Conservation (phyloP, 2,113 vertebrate genomes). For the Takifugu flavidus region DNA sequence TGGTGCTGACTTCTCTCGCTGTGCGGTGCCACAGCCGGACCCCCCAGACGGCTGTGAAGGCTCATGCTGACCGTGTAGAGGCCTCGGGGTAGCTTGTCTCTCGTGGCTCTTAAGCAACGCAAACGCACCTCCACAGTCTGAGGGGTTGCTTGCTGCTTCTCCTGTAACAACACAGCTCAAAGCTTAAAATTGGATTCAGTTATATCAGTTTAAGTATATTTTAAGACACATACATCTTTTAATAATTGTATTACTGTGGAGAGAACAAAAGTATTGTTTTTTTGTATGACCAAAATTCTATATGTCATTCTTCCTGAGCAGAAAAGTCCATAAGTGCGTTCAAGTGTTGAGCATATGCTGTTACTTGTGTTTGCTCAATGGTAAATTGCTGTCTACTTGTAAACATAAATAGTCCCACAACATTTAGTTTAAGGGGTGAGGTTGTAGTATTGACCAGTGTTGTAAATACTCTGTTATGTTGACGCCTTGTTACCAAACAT, state of each 20-base stretch:
- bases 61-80: slow-evolving; percentile 79
- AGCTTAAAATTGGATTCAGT: neutral
- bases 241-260: neutral
- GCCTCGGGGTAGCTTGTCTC: slow-evolving; percentile 86
- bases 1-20: slow-evolving; percentile 54
- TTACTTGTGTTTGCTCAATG: neutral
- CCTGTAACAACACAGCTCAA: slow-evolving; percentile 61
- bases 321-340: neutral
- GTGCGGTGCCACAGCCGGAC: slow-evolving; percentile 59
- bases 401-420: slow-evolving; percentile 2
- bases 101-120: slow-evolving; percentile 81
- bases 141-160: slow-evolving; percentile 42
- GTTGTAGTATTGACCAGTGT: neutral
- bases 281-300: neutral
- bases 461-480: neutral
- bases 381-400: neutral
- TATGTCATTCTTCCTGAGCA: no score
- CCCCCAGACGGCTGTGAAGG: slow-evolving; percentile 76
- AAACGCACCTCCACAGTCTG: slow-evolving; percentile 79
- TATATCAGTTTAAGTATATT: no score
- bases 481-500: neutral
- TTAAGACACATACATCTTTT: no score
- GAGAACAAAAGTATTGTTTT: neutral
- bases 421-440: neutral
- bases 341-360: neutral